phyloP scores from a whole-genome alignment of 2,797 vertebrate genomes.

The Poliocrania exsul region DNA sequence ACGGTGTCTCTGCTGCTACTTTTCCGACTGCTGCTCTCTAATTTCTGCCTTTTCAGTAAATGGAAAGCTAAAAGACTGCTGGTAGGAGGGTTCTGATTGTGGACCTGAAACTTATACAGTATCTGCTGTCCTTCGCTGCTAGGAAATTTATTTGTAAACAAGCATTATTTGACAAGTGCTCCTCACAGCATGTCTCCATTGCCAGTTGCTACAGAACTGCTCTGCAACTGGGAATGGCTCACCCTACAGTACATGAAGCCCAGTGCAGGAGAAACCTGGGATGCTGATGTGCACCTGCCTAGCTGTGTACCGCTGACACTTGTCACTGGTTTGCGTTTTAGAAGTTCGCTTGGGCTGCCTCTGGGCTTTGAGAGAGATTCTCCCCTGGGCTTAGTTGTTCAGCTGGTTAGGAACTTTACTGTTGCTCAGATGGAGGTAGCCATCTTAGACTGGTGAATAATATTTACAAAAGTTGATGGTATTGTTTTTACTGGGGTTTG shows the following conservation, averaged over 20 bases:
- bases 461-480: not conserved
- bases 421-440: not conserved
- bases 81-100: slow-evolving; percentile 30
- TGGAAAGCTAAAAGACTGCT: not conserved
- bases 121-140: slow-evolving; percentile 45
- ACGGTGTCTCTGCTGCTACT: not conserved
- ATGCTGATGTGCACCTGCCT: not conserved
- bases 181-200: slow-evolving; percentile 64
- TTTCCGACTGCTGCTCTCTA: not conserved
- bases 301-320: not conserved
- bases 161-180: slow-evolving; percentile 71
- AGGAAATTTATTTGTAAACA: slow-evolving; percentile 78
- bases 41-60: slow-evolving; percentile 21
- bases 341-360: slow-evolving; percentile 36
- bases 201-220: slow-evolving; percentile 57
- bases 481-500: not conserved
- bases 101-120: slow-evolving; percentile 44
- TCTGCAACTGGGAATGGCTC: slow-evolving; percentile 63
- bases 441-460: not conserved
- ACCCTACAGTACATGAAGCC: slow-evolving; percentile 35
- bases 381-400: not conserved
- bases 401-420: not conserved
- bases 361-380: not conserved
- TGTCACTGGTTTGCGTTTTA: slow-evolving; percentile 17
- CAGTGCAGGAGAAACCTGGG: slow-evolving; percentile 5